Evolutionary conservation across 2,888 invertebrate species (phyloP).

Genomic region (Drosophila mettleri): DNA sequence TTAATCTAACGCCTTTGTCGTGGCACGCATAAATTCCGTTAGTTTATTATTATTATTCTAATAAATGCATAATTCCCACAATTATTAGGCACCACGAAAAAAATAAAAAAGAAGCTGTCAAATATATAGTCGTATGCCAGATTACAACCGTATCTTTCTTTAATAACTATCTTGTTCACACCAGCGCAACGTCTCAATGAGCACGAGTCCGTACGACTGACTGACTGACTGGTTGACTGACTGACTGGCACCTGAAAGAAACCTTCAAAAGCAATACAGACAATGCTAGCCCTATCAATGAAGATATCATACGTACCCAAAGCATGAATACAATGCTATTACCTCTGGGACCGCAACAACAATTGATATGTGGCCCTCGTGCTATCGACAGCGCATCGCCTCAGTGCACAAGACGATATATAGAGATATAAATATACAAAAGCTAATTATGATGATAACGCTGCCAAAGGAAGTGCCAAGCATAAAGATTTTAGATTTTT

Average conservation of each 20-base stretch:
- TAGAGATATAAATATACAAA: constrained; percentile 47
- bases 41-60: constrained; percentile 73
- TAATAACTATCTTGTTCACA: constrained; percentile 62
- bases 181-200: constrained; percentile 56
- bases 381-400: constrained; percentile 66
- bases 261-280: constrained; percentile 71
- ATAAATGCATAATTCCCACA: constrained; percentile 72
- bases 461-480: constrained; percentile 34
- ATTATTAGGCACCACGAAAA: constrained; percentile 57
- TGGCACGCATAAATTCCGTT: constrained; percentile 70
- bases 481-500: constrained; percentile 35
- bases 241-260: constrained; percentile 58
- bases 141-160: constrained; percentile 37
- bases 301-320: constrained; percentile 58
- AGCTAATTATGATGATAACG: constrained; percentile 28
- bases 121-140: constrained; percentile 38
- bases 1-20: constrained; percentile 56
- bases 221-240: constrained; percentile 30
- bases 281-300: constrained; percentile 74
- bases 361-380: constrained; percentile 43
- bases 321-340: constrained; percentile 43
- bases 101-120: constrained; percentile 29
- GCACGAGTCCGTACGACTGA: constrained; percentile 51
- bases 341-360: constrained; percentile 37
- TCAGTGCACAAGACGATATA: constrained; percentile 61